These are phyloP conservation scores for Thaumetopoea pityocampa DNA, from an alignment of 1,140 invertebrate species.

Conservation along the genomic window DNA sequence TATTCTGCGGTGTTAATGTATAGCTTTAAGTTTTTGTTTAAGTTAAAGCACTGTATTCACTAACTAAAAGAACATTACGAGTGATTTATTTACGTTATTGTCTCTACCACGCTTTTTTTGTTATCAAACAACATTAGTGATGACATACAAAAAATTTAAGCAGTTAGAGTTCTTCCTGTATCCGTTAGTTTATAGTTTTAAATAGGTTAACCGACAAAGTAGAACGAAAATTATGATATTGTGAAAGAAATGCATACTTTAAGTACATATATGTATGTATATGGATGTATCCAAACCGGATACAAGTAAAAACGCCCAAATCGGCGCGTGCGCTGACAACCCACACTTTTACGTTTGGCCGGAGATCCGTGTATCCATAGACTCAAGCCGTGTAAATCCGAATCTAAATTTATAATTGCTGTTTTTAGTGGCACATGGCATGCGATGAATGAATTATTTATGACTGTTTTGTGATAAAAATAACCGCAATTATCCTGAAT, in stretches of 20 bases:
- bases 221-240: too few species aligned
- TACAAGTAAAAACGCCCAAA: conserved; percentile 7
- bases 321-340: conserved; percentile 1
- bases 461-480: conserved; percentile 12
- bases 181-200: too few species aligned
- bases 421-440: conserved; percentile 18
- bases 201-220: too few species aligned
- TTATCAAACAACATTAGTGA: too few species aligned
- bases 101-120: too few species aligned
- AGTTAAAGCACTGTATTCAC: conserved; percentile 10
- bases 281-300: conserved; percentile 7
- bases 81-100: too few species aligned
- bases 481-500: conserved; percentile 9
- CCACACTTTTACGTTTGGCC: conserved; percentile 15
- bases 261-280: conserved; percentile 2
- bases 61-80: conserved; percentile 1
- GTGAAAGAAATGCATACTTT: not conserved
- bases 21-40: conserved; percentile 16
- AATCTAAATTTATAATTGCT: conserved; percentile 20
- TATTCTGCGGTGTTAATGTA: conserved; percentile 15
- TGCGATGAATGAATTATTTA: conserved; percentile 19
- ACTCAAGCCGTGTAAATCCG: conserved; percentile 10
- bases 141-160: too few species aligned
- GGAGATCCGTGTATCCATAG: not conserved
- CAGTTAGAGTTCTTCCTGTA: too few species aligned